Conservation (phyloP, 2,888 invertebrate genomes). For the Hemaris fuciformis region DNA sequence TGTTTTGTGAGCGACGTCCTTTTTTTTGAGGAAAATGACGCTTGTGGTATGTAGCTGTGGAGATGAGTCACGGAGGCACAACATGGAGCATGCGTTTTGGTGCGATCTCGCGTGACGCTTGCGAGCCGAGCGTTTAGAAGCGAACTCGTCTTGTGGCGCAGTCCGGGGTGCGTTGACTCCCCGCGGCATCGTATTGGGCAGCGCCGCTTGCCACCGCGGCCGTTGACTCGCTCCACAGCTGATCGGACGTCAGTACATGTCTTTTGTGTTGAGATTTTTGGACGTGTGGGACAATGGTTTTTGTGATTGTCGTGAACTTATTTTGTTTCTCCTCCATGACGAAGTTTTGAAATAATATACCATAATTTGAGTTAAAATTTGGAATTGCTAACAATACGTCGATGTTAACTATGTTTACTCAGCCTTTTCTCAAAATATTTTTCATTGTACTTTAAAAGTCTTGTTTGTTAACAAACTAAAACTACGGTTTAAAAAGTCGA, state of each 20-base stretch:
- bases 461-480: too few species aligned
- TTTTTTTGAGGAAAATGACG: background rate
- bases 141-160: constrained; percentile 7
- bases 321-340: background rate
- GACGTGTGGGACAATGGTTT: background rate
- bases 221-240: constrained; percentile 55
- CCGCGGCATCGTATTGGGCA: constrained; percentile 31
- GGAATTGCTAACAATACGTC: too few species aligned
- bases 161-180: constrained; percentile 15
- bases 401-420: too few species aligned
- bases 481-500: too few species aligned
- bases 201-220: constrained; percentile 46
- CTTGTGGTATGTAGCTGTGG: background rate
- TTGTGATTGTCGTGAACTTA: background rate
- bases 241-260: constrained; percentile 53
- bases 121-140: background rate
- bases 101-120: background rate
- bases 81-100: background rate
- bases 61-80: constrained; percentile 1
- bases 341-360: too few species aligned
- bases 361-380: too few species aligned
- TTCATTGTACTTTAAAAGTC: too few species aligned
- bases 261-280: constrained; percentile 13
- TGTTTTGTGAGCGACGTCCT: background rate
- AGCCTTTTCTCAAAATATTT: too few species aligned